Evolutionary conservation across 2,888 invertebrate species (phyloP), one percentile per base, ranked within the genome.

Genomic region (Catocala nupta): DNA sequence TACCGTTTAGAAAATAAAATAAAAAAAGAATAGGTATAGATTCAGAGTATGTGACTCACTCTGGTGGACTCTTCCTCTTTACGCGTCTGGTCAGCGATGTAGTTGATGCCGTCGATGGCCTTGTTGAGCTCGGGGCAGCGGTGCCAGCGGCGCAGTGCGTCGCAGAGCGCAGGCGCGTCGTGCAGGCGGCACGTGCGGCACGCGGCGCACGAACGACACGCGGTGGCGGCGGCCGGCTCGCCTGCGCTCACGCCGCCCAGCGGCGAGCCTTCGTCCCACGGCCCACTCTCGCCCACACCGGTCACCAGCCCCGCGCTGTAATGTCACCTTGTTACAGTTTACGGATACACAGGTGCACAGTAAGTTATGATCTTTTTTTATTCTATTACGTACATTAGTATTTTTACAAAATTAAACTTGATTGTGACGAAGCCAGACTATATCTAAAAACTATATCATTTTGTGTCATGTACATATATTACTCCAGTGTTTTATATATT

Each of bases 11-110:
- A 3, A 25, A 25, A 25, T n/a, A n/a, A 25, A 25, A 3, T 3
- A 25, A 25, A 25, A 25, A 3, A 2, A 25, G 3, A 3, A 25
- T 25, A 25, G 16, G 16, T 1, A 2, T 25, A 25, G 12, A 12
- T 4, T 5, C 5, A 6, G n/a, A 13, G 0, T 0, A 45, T 5
- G 8, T 45, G 49, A 90, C 95, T 94, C 88, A 98, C 98, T 95
- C 97, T 96, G 59, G 97, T 98, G 64, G 98, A 97, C 88, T 98
- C 98, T 91, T 98, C 98, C 90, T 98, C 98, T 84, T 98, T 96
- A 83, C 97, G 96, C 62, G 98, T 98, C 90, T 98, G 98, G 90
- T 98, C 98, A 55, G 98, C 98, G 83, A 98, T 98, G 89, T 98
- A 98, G 83, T 97, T 96, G 76, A 98, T 98, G 73, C 98, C 98